These are phyloP conservation scores for Rhagonycha fulva DNA, from an alignment of 2,888 invertebrate species.

Conservation along the genomic window DNA sequence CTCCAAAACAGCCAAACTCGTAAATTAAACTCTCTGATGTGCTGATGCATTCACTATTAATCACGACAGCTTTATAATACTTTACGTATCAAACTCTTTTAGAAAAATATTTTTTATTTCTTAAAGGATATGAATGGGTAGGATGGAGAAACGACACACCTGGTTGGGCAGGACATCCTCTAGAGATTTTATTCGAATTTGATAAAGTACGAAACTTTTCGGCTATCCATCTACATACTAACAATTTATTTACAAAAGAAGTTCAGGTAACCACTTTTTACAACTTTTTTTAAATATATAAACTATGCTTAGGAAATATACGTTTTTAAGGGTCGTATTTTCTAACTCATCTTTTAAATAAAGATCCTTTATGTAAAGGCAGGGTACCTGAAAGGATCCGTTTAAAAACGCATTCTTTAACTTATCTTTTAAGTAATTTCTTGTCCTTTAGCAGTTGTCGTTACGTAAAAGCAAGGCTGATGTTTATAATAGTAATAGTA, in stretches of 20 bases:
- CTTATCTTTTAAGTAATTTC: no score
- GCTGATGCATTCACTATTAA: constrained; percentile 45
- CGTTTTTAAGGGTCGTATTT: no score
- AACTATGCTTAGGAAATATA: no score
- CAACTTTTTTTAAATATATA: neutral
- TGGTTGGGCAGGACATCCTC: constrained; percentile 64
- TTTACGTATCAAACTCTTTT: constrained; percentile 14
- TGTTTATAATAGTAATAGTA: no score
- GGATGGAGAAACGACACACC: constrained; percentile 78
- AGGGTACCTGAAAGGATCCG: no score
- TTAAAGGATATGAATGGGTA: constrained; percentile 78
- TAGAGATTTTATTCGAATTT: constrained; percentile 80
- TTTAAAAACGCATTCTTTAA: no score
- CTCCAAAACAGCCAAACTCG: constrained; percentile 26
- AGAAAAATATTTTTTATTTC: constrained; percentile 35
- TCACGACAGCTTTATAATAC: constrained; percentile 35
- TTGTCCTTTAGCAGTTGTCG: no score
- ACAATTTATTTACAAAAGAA: constrained; percentile 77
- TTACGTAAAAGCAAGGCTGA: no score
- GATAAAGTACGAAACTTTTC: constrained; percentile 78
- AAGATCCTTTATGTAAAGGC: no score
- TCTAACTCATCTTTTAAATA: no score
- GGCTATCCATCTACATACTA: constrained; percentile 73
- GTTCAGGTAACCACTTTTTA: constrained; percentile 63
- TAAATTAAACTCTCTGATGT: constrained; percentile 42